Base-by-base conservation (phyloP, 2,113 vertebrate genomes). In the Melanotaenia duboulayi region DNA sequence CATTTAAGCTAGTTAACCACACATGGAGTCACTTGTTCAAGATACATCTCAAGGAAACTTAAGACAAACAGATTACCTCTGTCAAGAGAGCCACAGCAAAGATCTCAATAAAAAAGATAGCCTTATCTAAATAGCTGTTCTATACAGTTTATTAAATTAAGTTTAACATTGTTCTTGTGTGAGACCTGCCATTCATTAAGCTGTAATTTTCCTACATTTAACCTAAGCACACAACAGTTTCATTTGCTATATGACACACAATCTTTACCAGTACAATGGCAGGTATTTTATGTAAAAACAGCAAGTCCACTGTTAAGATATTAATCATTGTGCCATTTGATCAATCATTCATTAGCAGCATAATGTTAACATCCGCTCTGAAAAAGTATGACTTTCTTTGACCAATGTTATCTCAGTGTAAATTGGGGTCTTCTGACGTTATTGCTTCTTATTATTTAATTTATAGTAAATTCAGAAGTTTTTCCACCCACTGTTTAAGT, bases 131-230 rank as follows among this genome's bases (percentile, higher is more conserved):
- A 46, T 46, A 46, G 1, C 12, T 40, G 39, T 16, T 46, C 42
- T 46, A 17, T 46, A 46, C 16, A 46, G 42, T 16, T 16, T 2
- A 46, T 46, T 16, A 17, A 46, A 46, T 46, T 0, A 5, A 7
- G 16, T n/a, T n/a, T n/a, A n/a, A n/a, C 35, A 5, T 54, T 44
- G 42, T 54, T 52, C 19, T 62, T 62, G 57, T 54, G 39, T 54
- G 32, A 55, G 14, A 40, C 16, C 24, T 10, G 16, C 24, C 20
- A 65, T 23, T 40, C 39, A 25, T 17, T 9, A 40, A 54, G 3
- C 3, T 9, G 28, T 44, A 17, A 11, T 48, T 28, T 12, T 37
- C 25, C 39, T 46, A 2, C 8, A 28, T 67, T 67, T 39, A 14
- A 55, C 40, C 22, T 9, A 7, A 40, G 35, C 19, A 13, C 14